These are phyloP conservation scores for Furnarius figulus DNA, from an alignment of 2,113 vertebrate species.

Conservation along the genomic window DNA sequence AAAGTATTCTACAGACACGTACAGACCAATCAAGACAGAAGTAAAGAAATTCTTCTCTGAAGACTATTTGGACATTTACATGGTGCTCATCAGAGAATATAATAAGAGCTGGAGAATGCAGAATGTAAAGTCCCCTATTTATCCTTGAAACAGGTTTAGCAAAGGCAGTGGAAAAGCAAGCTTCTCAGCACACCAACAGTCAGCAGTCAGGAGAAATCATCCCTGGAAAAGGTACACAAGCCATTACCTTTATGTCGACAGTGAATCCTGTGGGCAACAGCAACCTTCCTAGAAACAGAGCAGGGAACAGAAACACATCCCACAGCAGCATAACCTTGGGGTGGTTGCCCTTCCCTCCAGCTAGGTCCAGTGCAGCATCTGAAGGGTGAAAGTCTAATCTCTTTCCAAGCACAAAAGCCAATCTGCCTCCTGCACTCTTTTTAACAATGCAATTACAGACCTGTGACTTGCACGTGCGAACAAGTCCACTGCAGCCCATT, in stretches of 20 bases:
- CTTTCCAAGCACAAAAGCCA: neutral
- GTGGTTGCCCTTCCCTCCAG: neutral
- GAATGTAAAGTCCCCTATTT: neutral
- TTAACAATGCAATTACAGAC: neutral
- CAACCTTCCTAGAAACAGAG: neutral
- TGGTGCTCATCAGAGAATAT: neutral
- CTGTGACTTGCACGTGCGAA: neutral
- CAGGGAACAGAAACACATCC: neutral
- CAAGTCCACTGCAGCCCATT: neutral
- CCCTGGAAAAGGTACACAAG: neutral
- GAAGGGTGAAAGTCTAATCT: conserved; percentile 28
- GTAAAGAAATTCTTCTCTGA: neutral
- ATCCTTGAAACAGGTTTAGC: neutral
- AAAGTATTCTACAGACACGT: neutral
- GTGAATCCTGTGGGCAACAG: neutral
- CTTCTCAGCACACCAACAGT: neutral
- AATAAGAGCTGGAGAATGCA: neutral
- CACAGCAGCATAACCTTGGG: neutral
- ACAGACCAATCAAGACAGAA: neutral
- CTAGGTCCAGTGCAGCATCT: neutral
- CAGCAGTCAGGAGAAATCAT: neutral
- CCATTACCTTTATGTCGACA: neutral
- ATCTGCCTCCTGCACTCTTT: neutral
- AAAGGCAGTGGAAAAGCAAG: neutral
- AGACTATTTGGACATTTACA: neutral